Base-by-base conservation (phyloP, 2,888 invertebrate genomes). In the Drosophila lacicola region DNA sequence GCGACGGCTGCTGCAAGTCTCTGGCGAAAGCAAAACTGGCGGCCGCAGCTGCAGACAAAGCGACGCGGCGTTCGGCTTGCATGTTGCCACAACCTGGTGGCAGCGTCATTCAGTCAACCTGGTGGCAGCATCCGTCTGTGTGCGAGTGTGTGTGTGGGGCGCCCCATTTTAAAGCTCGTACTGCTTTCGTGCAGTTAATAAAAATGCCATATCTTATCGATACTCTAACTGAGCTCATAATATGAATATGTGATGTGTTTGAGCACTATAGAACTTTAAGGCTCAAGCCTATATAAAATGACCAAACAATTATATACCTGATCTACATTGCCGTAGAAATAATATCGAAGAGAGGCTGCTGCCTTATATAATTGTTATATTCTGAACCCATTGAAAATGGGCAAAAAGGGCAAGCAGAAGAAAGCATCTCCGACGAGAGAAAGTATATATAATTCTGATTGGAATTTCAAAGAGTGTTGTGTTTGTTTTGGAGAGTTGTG, bases 381-480 rank as follows among this genome's bases (percentile, higher is more conserved):
- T 1, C 5, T 25, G 6, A 25, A 6, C 5, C 25, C 25, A 25
- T 21, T 21, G 5, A 21, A 21, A 21, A 21, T 21, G 4, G 21
- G 5, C 1, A 21, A 21, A 21, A 21, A 21, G 21, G 21, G 21
- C 1, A 25, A 5, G 25, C 25, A 25, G 6, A 25, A 25, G 25
- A 5, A 21, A 21, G 1, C 25, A 25, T 5, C 25, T 5, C 25
- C 1, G 25, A 25, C 25, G 1, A 1, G 1, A 5, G 25, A 25
- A 25, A 5, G 1, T 25, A 25, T 25, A 25, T 6, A 25, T 25
- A 25, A 6, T 25, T 64, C 42, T 41, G 25, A 50, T 21, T 70
- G 82, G 78, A 80, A 88, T 88, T 71, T 54, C 41, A 71, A 47
- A 46, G 70, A 78, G 78, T 74, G 41, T 64, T 64, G 70, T 51